Conservation (phyloP, 2,797 vertebrate species). For the Enteromius anoplus region DNA sequence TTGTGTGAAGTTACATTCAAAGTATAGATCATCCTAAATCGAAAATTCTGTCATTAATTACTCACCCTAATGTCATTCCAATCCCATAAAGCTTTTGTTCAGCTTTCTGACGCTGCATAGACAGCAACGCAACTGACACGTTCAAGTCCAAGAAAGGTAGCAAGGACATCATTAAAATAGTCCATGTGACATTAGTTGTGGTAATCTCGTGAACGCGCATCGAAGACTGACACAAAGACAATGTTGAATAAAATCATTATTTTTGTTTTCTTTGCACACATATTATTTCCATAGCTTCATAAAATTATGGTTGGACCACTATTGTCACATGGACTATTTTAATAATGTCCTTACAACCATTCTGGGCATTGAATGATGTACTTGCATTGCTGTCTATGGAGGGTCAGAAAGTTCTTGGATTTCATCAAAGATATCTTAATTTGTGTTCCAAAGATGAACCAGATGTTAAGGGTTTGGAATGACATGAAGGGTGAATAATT, state of each 20-base stretch:
- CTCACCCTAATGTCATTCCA: background rate
- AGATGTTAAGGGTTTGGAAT: background rate
- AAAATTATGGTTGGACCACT: background rate
- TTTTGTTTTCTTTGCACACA: background rate
- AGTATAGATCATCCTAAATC: background rate
- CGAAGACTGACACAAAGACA: too few relatives aligned
- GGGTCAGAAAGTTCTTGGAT: background rate
- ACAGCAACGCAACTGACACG: background rate
- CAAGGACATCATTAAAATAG: background rate
- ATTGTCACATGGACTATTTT: background rate
- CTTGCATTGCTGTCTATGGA: background rate
- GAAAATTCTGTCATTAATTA: background rate
- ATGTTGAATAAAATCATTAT: too few relatives aligned
- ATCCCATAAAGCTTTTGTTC: background rate
- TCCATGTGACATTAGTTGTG: background rate
- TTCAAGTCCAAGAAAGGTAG: background rate
- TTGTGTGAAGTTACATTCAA: background rate
- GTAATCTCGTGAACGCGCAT: too few relatives aligned
- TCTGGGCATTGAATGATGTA: background rate
- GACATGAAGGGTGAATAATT: background rate
- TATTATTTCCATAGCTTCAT: background rate
- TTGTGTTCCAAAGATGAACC: background rate
- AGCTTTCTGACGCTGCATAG: background rate
- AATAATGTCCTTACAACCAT: background rate
- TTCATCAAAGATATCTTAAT: background rate